phyloP scores from a whole-genome alignment of 2,888 invertebrate species.

The Vannuccia rotundouncinata region DNA sequence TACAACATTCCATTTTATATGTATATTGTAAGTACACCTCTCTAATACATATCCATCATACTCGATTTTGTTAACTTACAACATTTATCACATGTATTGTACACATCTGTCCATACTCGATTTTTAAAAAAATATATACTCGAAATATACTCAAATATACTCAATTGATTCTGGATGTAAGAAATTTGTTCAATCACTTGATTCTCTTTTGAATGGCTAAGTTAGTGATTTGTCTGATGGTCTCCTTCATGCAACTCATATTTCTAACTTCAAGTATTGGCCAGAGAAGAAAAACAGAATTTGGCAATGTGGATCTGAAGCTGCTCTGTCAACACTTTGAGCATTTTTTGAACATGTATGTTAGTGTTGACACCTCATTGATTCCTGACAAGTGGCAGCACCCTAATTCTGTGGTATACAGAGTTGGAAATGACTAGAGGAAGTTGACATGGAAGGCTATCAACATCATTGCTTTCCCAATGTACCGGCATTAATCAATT shows the following conservation, averaged over 20 bases:
- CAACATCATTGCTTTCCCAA: conserved; percentile 5
- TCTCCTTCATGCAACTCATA: conserved; percentile 11
- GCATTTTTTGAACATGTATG: not conserved
- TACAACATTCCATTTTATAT: no score
- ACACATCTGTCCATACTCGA: no score
- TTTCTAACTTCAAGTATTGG: not conserved
- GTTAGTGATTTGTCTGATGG: conserved; percentile 2
- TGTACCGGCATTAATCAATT: not conserved
- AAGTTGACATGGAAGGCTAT: conserved; percentile 1
- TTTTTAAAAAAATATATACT: no score
- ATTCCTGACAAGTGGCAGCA: conserved; percentile 19
- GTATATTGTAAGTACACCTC: no score
- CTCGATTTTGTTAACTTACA: no score
- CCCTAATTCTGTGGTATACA: conserved; percentile 17
- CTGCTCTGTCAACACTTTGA: conserved; percentile 12
- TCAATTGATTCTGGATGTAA: not conserved
- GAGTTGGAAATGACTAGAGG: not conserved
- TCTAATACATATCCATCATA: no score
- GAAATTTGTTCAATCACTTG: conserved; percentile 16
- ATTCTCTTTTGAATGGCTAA: conserved; percentile 7
- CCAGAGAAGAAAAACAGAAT: conserved; percentile 16
- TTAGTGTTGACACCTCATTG: conserved; percentile 13
- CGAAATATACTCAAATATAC: no score
- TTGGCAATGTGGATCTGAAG: conserved; percentile 12
- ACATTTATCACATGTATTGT: no score